Conservation (phyloP, 2,113 vertebrate species). For the Plotosus lineatus region DNA sequence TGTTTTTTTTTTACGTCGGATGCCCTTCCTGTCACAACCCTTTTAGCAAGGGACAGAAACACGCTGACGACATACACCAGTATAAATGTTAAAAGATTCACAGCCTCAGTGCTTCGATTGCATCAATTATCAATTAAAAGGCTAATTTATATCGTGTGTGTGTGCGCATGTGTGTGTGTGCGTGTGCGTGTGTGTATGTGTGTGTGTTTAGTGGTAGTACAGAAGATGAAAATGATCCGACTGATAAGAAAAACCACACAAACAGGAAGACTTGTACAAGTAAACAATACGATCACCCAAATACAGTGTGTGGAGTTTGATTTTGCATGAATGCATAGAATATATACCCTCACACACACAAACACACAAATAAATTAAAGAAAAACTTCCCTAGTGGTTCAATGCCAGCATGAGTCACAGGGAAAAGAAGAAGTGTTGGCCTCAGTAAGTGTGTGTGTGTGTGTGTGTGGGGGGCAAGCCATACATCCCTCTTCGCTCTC, state of each 20-base stretch:
- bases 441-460: neutral
- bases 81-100: no score
- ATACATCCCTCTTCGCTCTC: neutral
- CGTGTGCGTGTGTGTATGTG: neutral
- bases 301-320: neutral
- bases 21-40: no score
- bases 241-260: slow-evolving; percentile 58
- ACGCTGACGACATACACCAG: neutral
- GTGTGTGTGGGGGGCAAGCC: neutral
- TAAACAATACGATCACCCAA: neutral
- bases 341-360: neutral
- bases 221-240: slow-evolving; percentile 55
- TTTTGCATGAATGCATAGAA: neutral
- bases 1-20: no score
- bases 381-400: slow-evolving; percentile 1
- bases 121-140: neutral
- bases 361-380: slow-evolving; percentile 3
- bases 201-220: neutral
- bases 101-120: neutral
- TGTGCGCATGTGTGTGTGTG: neutral
- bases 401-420: slow-evolving; percentile 27
- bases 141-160: neutral
- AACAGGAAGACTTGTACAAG: slow-evolving; percentile 65
- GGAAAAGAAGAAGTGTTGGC: slow-evolving; percentile 11
- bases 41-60: no score